A percentile compares a stretch with the other conserved stretches of the same genome.
These are phyloP conservation scores for Drosophila bipectinata DNA, from an alignment of 1,140 invertebrate species.

Conservation along the genomic window DNA sequence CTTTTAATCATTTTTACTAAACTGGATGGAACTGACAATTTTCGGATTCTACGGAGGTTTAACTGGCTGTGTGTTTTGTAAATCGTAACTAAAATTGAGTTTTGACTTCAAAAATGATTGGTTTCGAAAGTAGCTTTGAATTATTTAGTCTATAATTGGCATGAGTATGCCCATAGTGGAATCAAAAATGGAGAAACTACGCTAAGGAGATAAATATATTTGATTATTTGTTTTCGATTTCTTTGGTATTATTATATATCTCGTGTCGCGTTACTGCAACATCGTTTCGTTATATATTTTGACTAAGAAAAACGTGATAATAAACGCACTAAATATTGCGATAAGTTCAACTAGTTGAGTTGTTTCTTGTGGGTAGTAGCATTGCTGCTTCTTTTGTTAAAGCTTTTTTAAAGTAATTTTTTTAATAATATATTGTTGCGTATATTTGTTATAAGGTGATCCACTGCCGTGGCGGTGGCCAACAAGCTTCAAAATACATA, in stretches of 20 bases:
- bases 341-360: slow-evolving; percentile 69
- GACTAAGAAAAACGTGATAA: slow-evolving; percentile 70
- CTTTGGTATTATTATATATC: slow-evolving; percentile 44
- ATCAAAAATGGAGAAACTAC: slow-evolving; percentile 64
- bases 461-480: slow-evolving; percentile 2
- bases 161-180: slow-evolving; percentile 24
- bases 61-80: slow-evolving; percentile 1
- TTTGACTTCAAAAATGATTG: slow-evolving; percentile 56
- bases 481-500: slow-evolving; percentile 45
- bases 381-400: slow-evolving; percentile 63
- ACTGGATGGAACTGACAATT: slow-evolving; percentile 38
- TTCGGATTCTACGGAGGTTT: slow-evolving; percentile 35
- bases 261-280: slow-evolving; percentile 61
- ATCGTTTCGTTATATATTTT: slow-evolving; percentile 57
- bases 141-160: slow-evolving; percentile 30
- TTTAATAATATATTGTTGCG: slow-evolving; percentile 55
- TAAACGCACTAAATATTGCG: slow-evolving; percentile 72
- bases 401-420: slow-evolving; percentile 78
- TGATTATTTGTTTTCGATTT: slow-evolving; percentile 48
- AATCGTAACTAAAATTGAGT: not conserved
- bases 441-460: slow-evolving; percentile 33
- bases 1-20: slow-evolving; percentile 32
- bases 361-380: slow-evolving; percentile 37
- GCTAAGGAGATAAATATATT: slow-evolving; percentile 57
- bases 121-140: slow-evolving; percentile 22